These are phyloP conservation scores for Strigamia maritima DNA, from an alignment of 2,888 invertebrate species.

Conservation along the genomic window DNA sequence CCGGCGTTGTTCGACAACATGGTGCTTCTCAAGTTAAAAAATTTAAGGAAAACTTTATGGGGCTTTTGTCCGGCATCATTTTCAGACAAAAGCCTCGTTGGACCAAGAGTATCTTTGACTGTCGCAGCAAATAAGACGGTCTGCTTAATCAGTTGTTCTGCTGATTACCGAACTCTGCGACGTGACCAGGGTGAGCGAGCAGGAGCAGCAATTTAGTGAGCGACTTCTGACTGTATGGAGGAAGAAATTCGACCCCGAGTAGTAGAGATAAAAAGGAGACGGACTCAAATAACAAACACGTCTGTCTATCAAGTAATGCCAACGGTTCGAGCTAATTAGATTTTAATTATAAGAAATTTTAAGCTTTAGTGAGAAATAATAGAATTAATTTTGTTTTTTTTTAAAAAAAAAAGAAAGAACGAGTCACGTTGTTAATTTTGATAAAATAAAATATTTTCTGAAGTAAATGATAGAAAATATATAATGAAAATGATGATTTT, in stretches of 20 bases:
- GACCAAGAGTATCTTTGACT: neutral
- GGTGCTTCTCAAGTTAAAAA: neutral
- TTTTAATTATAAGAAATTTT: neutral
- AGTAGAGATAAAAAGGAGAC: neutral
- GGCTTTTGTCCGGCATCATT: neutral
- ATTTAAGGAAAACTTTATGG: neutral
- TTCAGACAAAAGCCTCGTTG: constrained; percentile 1
- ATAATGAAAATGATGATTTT: too few species aligned
- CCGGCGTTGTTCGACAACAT: neutral
- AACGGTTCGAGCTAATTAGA: neutral
- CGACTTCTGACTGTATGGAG: neutral
- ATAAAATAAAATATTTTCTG: too few species aligned
- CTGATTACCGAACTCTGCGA: constrained; percentile 26
- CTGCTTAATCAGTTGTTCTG: constrained; percentile 34
- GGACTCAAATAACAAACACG: neutral
- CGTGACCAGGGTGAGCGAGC: constrained; percentile 12
- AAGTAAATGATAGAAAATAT: too few species aligned
- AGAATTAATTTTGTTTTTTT: too few species aligned
- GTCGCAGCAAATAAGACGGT: constrained; percentile 34
- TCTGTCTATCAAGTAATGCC: neutral
- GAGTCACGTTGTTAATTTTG: too few species aligned
- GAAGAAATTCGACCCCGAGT: constrained; percentile 9
- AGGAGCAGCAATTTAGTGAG: constrained; percentile 17
- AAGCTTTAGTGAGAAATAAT: too few species aligned
- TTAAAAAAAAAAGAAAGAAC: too few species aligned